Evolutionary conservation across 2,888 invertebrate genomes (phyloP).

Genomic region (Dione vanillae): DNA sequence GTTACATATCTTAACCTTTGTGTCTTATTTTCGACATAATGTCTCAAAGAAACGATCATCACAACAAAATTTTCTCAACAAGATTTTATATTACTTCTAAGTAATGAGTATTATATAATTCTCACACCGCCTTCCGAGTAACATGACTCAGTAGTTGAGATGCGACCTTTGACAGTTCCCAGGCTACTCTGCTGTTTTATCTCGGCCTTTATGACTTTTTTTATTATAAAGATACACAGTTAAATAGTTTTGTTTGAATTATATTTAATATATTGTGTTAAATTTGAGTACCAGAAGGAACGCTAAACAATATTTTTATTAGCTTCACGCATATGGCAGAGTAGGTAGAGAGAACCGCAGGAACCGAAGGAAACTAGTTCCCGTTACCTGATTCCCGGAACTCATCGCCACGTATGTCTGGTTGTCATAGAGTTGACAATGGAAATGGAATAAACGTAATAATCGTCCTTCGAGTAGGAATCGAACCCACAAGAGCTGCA

Average conservation of each 20-base stretch:
- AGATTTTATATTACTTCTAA: conserved; percentile 41
- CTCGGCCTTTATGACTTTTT: conserved; percentile 19
- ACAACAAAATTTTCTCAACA: conserved; percentile 29
- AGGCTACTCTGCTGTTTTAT: conserved; percentile 37
- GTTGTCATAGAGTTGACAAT: no score
- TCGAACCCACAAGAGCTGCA: no score
- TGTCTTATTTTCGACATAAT: not conserved
- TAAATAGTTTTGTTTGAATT: conserved; percentile 11
- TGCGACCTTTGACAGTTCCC: conserved; percentile 47
- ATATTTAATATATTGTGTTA: not conserved
- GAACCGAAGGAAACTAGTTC: no score
- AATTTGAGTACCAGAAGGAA: no score
- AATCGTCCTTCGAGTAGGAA: no score
- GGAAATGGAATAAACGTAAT: no score
- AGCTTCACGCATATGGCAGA: no score
- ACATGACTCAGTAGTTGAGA: conserved; percentile 41
- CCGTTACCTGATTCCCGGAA: no score
- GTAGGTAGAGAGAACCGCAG: no score
- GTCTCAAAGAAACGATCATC: conserved; percentile 5
- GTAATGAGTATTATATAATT: conserved; percentile 35
- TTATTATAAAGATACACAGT: not conserved
- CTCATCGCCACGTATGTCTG: no score
- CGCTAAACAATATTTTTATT: no score
- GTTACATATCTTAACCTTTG: not conserved
- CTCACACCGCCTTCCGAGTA: conserved; percentile 28